Base-by-base conservation (phyloP, 2,888 invertebrate genomes). In the Buathra laborator region DNA sequence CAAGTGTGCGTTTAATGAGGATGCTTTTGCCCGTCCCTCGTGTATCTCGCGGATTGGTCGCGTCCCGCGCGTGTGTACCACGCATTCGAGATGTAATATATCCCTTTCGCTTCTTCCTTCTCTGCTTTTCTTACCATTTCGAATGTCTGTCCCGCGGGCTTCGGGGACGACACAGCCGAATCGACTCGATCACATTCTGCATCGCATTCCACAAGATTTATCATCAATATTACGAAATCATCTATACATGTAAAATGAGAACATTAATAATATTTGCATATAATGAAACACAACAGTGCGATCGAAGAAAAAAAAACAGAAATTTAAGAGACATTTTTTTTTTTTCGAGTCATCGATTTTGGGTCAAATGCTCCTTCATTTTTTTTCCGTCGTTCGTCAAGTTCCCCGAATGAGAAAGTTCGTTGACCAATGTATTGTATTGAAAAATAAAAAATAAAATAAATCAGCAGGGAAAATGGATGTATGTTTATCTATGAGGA, bases 1-100 rank as follows among this genome's bases (percentile, higher is more conserved):
- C 64, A 24, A 10, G 64, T 44, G 37, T 37, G 46, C 53, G 16
- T 53, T 56, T 32, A 72, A 5, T 53, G 32, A 48, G 19, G 48
- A 12, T 7, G 59, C 24, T 68, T 16, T 19, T 79, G 79, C 43
- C 53, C 62, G 59, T 29, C 53, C 14, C 16, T 75, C 56, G 74
- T 56, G 64, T 46, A 68, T 7, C 68, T 83, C 59, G 71, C 78
- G 56, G 74, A 83, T 83, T 74, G 72, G 56, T 74, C 68, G 62
- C 24, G 56, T 3, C 16, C 5, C 6, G 16, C 62, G 44, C 64
- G 37, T 19, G 37, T 19, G 32, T 32, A n/a, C 10, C n/a, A 19
- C 12, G 37, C 7, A 7, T 16, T 24, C 24, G 3, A 24, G 2
- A 24, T 24, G 24, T 24, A 24, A 24, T 24, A 3, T 24, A 24